Evolutionary conservation across 2,113 vertebrate species (phyloP), one percentile per base, ranked within the genome.

Genomic region (Psettodes erumei): DNA sequence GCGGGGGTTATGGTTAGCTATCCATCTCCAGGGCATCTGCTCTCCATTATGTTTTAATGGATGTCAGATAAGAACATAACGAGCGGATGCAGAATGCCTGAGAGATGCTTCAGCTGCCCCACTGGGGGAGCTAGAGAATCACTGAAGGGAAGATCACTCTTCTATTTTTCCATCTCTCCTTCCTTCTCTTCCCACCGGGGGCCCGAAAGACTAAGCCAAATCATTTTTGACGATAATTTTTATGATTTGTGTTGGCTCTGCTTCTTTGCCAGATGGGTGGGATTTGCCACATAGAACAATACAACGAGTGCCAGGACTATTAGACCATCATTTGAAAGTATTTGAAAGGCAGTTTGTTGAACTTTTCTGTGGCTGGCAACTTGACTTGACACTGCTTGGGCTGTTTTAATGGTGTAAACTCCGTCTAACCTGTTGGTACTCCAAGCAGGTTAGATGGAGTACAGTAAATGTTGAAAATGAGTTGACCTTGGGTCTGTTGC

Each of bases 61-160:
- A 86, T 88, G 85, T 85, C 89, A 91, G 93, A 93, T 93, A 93
- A 93, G 86, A 84, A 85, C 85, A 89, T 89, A 89, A 92, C 84
- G 87, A 88, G 89, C 47, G 79, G 81, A 90, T 76, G 71, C 76
- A 70, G 62, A 79, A 79, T 79, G 81, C 67, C 63, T 78, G 58
- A 63, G 84, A 89, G 81, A 75, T 60, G 48, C 75, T 63, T 83
- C 70, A 65, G 73, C 62, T 10, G 61, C 61, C 84, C 88, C 88
- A 75, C 76, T 78, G 87, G 90, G 89, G 87, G 90, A 90, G 88
- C 87, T 79, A 84, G 74, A 91, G 80, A 74, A 63, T 81, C 68
- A 47, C 21, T n/a, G 58, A 81, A 55, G 33, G 79, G 27, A 64
- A 15, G 37, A 72, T 6, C 51, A 15, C 19, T 67, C 35, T 50